phyloP scores from a whole-genome alignment of 2,888 invertebrate genomes.

The Atherix ibis region DNA sequence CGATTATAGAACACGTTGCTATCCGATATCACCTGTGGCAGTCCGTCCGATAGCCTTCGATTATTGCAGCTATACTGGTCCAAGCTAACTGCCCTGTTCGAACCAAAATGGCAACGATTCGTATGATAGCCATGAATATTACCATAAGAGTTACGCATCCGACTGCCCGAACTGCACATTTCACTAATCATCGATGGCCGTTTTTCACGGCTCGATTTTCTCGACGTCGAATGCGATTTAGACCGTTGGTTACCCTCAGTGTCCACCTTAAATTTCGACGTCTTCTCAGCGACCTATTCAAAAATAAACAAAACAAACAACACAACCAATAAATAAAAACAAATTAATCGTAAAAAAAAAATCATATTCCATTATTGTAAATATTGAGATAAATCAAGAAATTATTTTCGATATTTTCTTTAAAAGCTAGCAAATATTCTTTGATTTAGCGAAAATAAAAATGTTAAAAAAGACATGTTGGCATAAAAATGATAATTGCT shows the following conservation, averaged over 20 bases:
- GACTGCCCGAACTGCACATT: constrained; percentile 30
- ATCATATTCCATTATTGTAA: too few species aligned
- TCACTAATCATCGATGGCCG: constrained; percentile 34
- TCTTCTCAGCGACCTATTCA: constrained; percentile 44
- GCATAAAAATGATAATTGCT: too few species aligned
- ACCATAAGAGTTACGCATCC: constrained; percentile 32
- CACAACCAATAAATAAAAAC: constrained; percentile 7
- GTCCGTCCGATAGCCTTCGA: constrained; percentile 30
- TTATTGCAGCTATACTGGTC: constrained; percentile 32
- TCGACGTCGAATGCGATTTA: constrained; percentile 45
- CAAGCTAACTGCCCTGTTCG: constrained; percentile 32
- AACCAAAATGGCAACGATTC: constrained; percentile 31
- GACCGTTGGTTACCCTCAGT: constrained; percentile 46
- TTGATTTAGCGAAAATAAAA: too few species aligned
- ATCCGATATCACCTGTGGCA: constrained; percentile 32
- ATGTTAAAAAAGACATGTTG: too few species aligned
- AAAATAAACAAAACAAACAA: not conserved
- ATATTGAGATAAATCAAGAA: too few species aligned
- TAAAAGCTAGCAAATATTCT: too few species aligned
- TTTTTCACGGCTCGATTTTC: constrained; percentile 51
- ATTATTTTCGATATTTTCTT: too few species aligned
- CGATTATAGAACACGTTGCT: constrained; percentile 33
- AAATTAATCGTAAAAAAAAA: not conserved
- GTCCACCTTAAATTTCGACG: constrained; percentile 59
- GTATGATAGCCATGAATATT: constrained; percentile 31